Base-by-base conservation (phyloP, 2,113 vertebrate species). In the Paratilapia polleni region DNA sequence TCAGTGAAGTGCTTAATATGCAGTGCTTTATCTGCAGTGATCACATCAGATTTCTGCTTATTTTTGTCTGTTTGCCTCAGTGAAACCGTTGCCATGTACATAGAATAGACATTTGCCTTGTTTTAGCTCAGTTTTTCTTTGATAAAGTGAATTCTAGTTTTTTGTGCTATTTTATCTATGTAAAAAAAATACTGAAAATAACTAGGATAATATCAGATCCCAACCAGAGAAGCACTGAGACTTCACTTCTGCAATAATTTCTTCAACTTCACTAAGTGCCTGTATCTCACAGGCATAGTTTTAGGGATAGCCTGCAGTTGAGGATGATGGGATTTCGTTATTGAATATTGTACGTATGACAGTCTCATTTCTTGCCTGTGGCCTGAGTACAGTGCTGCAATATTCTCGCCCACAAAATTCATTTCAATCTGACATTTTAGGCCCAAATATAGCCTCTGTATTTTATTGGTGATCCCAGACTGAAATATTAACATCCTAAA, bases 311-410 rank as follows among this genome's bases (percentile, higher is more conserved):
- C 83, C 80, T 63, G 76, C 88, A 84, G 90, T 17, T 17, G 62
- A 86, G 75, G 82, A 91, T 91, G 92, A 92, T 88, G 84, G 91
- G 83, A 89, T 94, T 93, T 80, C 8, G 22, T 92, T 91, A 92
- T 86, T 85, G 87, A 85, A 87, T 89, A 81, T 82, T 77, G 81
- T 66, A 43, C n/a, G 85, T 84, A 86, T 87, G 86, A 90, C 86
- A 84, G 89, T 86, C 78, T 91, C 85, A 90, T 87, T 91, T 83
- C 75, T 90, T 74, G 90, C 89, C 85, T n/a, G 77, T 58, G 81
- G 88, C 86, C 58, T 19, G 76, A 75, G 26, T 57, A 56, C 61
- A 73, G 52, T 14, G 4, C 26, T 57, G 84, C 83, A 91, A 93
- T 92, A 93, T 87, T 90, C 86, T 74, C 60, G 34, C 74, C 74